These are phyloP conservation scores for Trachops cirrhosus DNA, from an alignment of 2,797 vertebrate genomes.

Conservation along the genomic window DNA sequence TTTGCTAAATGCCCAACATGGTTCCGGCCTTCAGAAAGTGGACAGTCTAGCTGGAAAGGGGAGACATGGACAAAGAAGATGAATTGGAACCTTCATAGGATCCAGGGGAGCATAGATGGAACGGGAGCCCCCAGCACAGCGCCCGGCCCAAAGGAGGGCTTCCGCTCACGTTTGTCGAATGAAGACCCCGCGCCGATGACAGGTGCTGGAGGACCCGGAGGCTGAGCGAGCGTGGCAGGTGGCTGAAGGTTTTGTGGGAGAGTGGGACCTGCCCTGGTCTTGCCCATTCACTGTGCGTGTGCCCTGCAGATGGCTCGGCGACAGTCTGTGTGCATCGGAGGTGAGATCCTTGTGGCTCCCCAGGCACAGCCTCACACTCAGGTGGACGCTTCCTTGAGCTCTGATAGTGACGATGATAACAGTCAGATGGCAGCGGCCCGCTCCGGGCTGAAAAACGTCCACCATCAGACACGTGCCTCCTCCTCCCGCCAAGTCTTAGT, in stretches of 20 bases:
- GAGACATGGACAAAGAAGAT: not conserved
- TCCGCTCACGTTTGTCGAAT: not conserved
- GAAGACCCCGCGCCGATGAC: not conserved
- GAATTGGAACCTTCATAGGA: not conserved
- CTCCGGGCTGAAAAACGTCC: not conserved
- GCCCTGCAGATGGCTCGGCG: not conserved
- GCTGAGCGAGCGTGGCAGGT: not conserved
- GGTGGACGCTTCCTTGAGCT: not conserved
- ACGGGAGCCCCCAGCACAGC: not conserved
- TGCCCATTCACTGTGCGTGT: no score
- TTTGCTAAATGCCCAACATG: not conserved
- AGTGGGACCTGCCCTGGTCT: not conserved
- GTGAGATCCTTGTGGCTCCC: not conserved
- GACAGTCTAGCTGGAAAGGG: not conserved
- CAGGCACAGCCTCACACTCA: not conserved
- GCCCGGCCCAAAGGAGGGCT: not conserved
- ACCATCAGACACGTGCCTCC: not conserved
- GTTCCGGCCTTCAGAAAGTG: not conserved
- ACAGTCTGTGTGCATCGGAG: accelerated
- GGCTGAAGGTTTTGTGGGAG: not conserved
- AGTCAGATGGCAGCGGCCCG: accelerated
- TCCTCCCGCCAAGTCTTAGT: not conserved
- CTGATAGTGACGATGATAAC: not conserved
- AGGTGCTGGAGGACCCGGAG: not conserved
- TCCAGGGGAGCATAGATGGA: not conserved